Evolutionary conservation across 1,140 invertebrate species (phyloP), one percentile per base, ranked within the genome.

Genomic region (Brachionus asplanchnoidis): DNA sequence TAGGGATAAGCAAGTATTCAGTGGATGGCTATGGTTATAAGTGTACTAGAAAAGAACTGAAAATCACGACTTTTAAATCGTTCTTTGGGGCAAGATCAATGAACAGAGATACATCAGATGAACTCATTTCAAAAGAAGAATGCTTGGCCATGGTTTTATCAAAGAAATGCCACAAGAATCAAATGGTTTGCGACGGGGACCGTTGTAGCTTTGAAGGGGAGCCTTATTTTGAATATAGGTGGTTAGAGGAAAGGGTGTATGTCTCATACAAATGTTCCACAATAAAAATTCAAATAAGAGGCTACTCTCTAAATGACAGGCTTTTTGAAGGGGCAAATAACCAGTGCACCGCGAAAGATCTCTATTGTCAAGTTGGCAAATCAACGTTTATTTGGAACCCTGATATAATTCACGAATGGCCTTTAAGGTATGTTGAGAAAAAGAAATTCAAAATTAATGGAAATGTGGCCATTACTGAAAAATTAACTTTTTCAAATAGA

Each of bases 121-220:
- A 36, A 65, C 17, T 56, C 5, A 28, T 65, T 28, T 36, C 77
- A 79, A 65, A 53, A 65, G 44, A 65, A 26, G 77, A 79, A 36
- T 79, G 77, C 44, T 79, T 53, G 32, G 23, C 77, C 40, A 53
- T 79, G 77, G 36, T 50, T 50, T 56, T 79, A 79, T 28, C 77
- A 56, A 65, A 65, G 56, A 79, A 36, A 79, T 79, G 77, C 40
- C 46, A 40, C 46, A 79, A 53, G 6, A 32, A 79, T 53, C 26
- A 32, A 36, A 79, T 79, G 77, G 26, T 56, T 14, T 79, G 77
- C 77, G 44, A 46, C 40, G 44, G 36, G 40, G 20, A 79, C 9
- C 26, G 17, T 65, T 79, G 77, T 53, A 79, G 9, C 42, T 79
- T 32, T 32, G 77, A 79, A 32, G 44, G 26, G 17, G 77, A 56